Percentiles rank a stretch among this genome's conserved stretches.
phyloP scores from a whole-genome alignment of 2,888 invertebrate species.

The Chrysodeixis includens region DNA sequence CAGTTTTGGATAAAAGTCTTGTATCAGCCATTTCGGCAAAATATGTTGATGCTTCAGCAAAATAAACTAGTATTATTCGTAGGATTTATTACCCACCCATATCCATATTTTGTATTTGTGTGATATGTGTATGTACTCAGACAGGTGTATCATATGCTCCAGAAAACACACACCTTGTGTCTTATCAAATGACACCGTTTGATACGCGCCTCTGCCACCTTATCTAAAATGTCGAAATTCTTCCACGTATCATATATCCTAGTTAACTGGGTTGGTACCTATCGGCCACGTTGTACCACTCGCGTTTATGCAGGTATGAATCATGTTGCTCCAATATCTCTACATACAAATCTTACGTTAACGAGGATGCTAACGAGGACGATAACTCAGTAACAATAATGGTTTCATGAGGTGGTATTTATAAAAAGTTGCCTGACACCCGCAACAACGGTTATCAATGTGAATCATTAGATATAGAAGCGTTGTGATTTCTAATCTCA shows the following conservation, averaged over 20 bases:
- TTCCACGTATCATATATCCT: slow-evolving; percentile 83
- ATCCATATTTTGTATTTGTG: slow-evolving; percentile 13
- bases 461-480: slow-evolving; percentile 31
- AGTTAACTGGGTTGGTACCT: slow-evolving; percentile 45
- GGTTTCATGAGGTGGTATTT: background rate
- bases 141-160: slow-evolving; percentile 69
- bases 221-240: slow-evolving; percentile 88
- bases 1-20: too few species aligned
- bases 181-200: slow-evolving; percentile 89
- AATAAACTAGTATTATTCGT: background rate
- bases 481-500: slow-evolving; percentile 5
- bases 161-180: slow-evolving; percentile 82
- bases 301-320: slow-evolving; percentile 20
- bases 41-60: too few species aligned
- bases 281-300: slow-evolving; percentile 37
- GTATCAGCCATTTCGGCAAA: too few species aligned
- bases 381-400: background rate
- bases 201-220: slow-evolving; percentile 83
- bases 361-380: too few species aligned
- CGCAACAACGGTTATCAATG: slow-evolving; percentile 13
- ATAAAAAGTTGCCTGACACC: slow-evolving; percentile 7
- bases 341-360: background rate
- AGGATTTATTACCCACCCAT: background rate
- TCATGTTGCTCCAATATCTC: background rate
- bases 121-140: slow-evolving; percentile 25